Evolutionary conservation across 2,797 vertebrate genomes (phyloP), one percentile per base, ranked within the genome.

Genomic region (Rhyacichthys aspro): DNA sequence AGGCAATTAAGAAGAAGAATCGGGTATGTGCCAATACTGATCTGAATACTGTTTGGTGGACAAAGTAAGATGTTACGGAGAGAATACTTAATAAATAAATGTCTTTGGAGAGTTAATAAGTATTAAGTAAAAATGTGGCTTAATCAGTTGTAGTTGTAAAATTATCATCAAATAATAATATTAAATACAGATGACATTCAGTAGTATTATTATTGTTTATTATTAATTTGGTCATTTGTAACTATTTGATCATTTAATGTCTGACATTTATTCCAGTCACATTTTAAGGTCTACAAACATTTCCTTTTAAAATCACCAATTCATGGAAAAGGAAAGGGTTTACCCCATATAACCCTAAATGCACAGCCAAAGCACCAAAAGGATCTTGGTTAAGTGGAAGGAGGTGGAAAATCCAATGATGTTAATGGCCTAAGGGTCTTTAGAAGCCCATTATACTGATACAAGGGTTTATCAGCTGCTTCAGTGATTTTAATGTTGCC

Each of bases 381-480:
- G 36, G 59, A 75, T 59, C 50, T 57, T 38, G 44, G 60, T 53
- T 53, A 59, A 70, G 50, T 63, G 59, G 82, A 75, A 63, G 38
- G 68, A 82, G 63, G 63, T 64, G 67, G 73, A 80, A 83, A 85
- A 83, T 73, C 16, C 39, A 77, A 55, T 9, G 0, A 48, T 55
- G 43, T 15, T 49, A 43, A 32, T 54, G 45, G 77, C 85, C 83
- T 67, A 36, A 0, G 71, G 82, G 63, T 74, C 62, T 68, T 43
- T 55, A 62, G 39, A 37, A 73, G 55, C 47, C 59, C 59, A 72
- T 78, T 79, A 74, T 70, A 70, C 55, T 66, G 76, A 65, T 48
- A 76, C 63, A 88, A 73, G 78, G 67, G 38, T 74, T 73, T 63
- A 81, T 84, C 81, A 83, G 81, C 78, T 72, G 78, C 68, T 48